phyloP scores from a whole-genome alignment of 2,888 invertebrate genomes.

The Conus canariensis region DNA sequence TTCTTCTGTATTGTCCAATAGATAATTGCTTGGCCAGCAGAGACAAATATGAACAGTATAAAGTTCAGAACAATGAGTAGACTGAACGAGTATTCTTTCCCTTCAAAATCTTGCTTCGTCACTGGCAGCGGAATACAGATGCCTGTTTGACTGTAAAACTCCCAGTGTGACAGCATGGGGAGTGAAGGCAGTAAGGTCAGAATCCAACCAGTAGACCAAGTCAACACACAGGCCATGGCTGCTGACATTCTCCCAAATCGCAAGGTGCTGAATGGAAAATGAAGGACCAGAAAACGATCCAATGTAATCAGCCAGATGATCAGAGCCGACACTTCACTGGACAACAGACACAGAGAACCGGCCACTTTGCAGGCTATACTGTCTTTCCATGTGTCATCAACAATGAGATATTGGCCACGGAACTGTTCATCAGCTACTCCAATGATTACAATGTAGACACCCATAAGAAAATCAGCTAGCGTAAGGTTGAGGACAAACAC shows the following conservation, averaged over 20 bases:
- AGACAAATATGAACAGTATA: background rate
- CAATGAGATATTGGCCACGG: background rate
- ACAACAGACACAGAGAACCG: background rate
- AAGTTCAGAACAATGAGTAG: background rate
- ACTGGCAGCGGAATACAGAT: background rate
- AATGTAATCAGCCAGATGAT: background rate
- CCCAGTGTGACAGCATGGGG: background rate
- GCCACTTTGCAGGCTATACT: background rate
- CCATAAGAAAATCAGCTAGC: background rate
- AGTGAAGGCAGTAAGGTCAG: background rate
- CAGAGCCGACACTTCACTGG: conserved; percentile 6
- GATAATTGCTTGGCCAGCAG: background rate
- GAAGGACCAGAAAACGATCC: background rate
- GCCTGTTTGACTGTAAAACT: background rate
- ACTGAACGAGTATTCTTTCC: background rate
- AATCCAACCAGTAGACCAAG: background rate
- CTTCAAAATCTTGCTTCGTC: background rate
- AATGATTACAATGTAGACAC: background rate
- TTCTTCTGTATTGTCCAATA: background rate
- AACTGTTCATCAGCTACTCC: conserved; percentile 2
- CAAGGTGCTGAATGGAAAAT: background rate
- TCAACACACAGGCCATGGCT: background rate
- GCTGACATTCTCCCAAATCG: background rate
- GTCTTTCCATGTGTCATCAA: background rate
- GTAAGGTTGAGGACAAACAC: conserved; percentile 3